Evolutionary conservation across 2,888 invertebrate species (phyloP), one percentile per base, ranked within the genome.

Genomic region (Petrophora chlorosata): DNA sequence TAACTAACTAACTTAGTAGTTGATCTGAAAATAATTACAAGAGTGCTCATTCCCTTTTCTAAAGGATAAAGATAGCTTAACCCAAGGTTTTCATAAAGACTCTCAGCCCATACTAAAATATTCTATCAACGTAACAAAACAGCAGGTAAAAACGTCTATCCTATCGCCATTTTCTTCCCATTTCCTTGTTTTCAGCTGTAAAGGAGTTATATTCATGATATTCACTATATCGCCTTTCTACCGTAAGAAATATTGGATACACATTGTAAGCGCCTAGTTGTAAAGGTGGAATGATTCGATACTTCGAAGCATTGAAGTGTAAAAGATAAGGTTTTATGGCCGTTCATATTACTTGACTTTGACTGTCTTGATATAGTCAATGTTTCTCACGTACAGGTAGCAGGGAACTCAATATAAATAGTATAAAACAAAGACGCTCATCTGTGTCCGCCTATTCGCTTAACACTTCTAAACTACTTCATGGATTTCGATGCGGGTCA

Each of bases 121-220:
- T 50, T 50, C 49, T 25, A 45, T 50, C 50, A 45, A 44, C 44
- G 40, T 40, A 50, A 12, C 41, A 41, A 41, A 35, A 41, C 29
- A 23, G 12, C 41, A 35, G 50, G 44, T 36, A 50, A 49, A 47
- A 41, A 39, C 39, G 25, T 19, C 23, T 49, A 19, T 33, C 26
- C 26, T 48, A 42, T 49, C 29, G 34, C 43, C 17, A 34, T 44
- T 34, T 25, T 30, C 30, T 36, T 41, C 17, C 35, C 19, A 40
- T 40, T 50, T 35, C 30, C 43, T 30, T 44, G 17, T 35, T 44
- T 41, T 35, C 30, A 32, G 26, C 12, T 34, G 15, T 22, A 23
- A 38, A 33, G 13, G 30, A 35, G n/a, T 30, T 41, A 14, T 36
- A 15, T 30, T 35, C 14, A 15, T 38, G 12, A 14, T 15, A 12